phyloP scores from a whole-genome alignment of 2,113 vertebrate genomes.

The Myrmecophaga tridactyla region DNA sequence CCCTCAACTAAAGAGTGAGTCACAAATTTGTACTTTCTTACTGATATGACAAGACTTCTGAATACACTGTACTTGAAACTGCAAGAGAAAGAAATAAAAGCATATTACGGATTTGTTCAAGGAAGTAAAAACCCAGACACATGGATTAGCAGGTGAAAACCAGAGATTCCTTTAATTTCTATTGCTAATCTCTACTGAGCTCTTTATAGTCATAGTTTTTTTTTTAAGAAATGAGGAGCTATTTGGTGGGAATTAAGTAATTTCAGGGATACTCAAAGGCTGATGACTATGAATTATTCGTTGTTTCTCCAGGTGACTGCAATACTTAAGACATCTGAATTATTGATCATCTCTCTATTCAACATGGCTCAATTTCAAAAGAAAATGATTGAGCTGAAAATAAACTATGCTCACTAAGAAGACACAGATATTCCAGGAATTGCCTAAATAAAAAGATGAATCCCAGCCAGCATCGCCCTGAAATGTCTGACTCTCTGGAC shows the following conservation, averaged over 20 bases:
- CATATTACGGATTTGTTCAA: background rate
- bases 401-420: constrained; percentile 2
- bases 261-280: background rate
- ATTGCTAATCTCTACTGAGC: background rate
- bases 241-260: constrained; percentile 46
- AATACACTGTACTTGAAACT: background rate
- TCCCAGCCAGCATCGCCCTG: background rate
- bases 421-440: background rate
- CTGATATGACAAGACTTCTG: background rate
- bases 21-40: background rate
- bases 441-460: constrained; percentile 21
- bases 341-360: background rate
- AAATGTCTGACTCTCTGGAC: background rate
- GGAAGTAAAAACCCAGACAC: background rate
- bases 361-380: background rate
- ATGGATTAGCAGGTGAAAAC: background rate
- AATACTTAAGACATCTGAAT: background rate
- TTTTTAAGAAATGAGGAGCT: background rate
- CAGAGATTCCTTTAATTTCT: constrained; percentile 26
- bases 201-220: constrained; percentile 11
- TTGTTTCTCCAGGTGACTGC: background rate
- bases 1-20: background rate
- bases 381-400: background rate
- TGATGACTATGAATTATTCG: constrained; percentile 9
- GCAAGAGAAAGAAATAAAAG: background rate